Evolutionary conservation across 2,113 vertebrate genomes (phyloP), one percentile per base, ranked within the genome.

Genomic region (Heliornis fulica): DNA sequence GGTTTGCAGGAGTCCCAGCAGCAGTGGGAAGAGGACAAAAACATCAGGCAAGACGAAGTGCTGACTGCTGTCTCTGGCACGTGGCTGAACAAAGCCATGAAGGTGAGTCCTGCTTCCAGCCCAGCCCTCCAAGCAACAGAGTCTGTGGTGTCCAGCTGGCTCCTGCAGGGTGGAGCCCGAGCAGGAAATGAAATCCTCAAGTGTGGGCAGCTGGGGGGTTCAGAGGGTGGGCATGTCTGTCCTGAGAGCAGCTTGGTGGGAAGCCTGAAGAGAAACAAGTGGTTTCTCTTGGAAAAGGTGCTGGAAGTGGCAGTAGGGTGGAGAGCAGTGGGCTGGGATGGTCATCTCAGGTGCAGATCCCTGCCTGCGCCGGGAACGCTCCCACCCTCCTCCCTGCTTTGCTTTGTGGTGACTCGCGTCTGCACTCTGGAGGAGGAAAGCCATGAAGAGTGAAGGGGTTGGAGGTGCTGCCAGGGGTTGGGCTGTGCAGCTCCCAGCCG

Each of bases 321-420:
- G 92, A 83, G 81, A 92, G 95, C 94, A 83, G 95, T 76, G 65
- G 22, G 2, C 2, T 63, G 13, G 11, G 90, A 38, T 71, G 78
- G 17, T 5, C 38, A 2, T 34, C 61, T 5, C 50, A 51, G 25
- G 50, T 26, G 25, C 26, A 51, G 26, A 51, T 51, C 50, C 11
- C 48, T 50, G 25, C 48, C 48, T 50, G 23, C 13, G 23, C 48
- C 23, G 50, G 25, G 50, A 9, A 28, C 50, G 25, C 50, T 51
- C 50, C 50, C 28, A 14, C 48, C 23, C 25, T 51, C 28, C 50
- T 51, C 25, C 50, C 50, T 14, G 15, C 50, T 51, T 14, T 4
- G 8, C 26, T 51, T 51, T 15, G 14, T 26, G 50, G 51, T 53
- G 51, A 31, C 51, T 31, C 25, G 50, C 48, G 26, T 50, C 26